Percentiles rank a stretch among this genome's conserved stretches.
These are phyloP conservation scores for Anarhynchus alexandrinus DNA, from an alignment of 2,113 vertebrate genomes.

Conservation along the genomic window DNA sequence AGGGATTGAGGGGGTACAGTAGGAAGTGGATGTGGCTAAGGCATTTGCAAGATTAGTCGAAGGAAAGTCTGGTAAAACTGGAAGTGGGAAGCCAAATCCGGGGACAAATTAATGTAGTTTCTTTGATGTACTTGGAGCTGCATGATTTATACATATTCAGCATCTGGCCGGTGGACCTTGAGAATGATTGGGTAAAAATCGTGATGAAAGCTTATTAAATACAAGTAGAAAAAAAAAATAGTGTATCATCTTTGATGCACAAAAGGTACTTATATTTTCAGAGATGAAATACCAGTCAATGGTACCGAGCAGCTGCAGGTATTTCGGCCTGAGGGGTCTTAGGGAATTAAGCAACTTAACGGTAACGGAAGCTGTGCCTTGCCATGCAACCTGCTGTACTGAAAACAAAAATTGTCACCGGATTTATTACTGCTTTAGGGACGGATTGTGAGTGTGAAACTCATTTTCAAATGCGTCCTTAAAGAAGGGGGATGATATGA, in stretches of 20 bases:
- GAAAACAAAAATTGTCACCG: neutral
- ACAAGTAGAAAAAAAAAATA: neutral
- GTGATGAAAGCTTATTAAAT: neutral
- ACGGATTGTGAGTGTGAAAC: neutral
- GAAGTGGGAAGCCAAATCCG: neutral
- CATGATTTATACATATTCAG: neutral
- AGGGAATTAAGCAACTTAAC: neutral
- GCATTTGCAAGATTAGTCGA: conserved; percentile 27
- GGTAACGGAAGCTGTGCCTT: neutral
- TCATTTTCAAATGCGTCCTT: neutral
- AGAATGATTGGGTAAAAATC: neutral
- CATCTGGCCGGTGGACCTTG: neutral
- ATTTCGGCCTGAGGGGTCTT: neutral
- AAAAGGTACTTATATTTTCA: neutral
- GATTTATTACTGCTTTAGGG: neutral
- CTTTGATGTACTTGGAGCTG: neutral
- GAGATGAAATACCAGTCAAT: neutral
- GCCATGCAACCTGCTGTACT: neutral
- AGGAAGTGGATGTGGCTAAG: conserved; percentile 38
- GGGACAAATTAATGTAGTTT: neutral
- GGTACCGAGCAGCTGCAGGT: neutral
- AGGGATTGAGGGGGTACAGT: neutral
- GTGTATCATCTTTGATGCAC: neutral
- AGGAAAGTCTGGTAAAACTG: conserved; percentile 29
- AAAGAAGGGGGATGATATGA: neutral